Conservation (phyloP, 2,113 vertebrate genomes). For the Coreoperca whiteheadi region DNA sequence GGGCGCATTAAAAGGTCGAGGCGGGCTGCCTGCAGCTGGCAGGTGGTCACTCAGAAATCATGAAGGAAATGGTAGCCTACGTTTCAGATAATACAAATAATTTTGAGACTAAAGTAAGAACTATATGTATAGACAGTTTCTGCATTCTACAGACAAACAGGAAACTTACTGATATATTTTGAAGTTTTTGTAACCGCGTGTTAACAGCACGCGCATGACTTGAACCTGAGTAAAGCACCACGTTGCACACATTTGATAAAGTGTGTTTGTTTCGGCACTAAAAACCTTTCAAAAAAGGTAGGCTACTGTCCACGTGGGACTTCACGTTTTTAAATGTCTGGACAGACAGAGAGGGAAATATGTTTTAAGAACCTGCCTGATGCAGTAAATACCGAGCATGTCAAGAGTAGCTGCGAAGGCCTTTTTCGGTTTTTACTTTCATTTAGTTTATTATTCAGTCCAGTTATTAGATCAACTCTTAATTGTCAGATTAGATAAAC, state of each 20-base stretch:
- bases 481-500: neutral
- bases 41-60: neutral
- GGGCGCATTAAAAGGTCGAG: neutral
- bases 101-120: neutral
- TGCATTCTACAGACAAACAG: neutral
- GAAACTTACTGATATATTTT: neutral
- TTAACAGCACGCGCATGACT: neutral
- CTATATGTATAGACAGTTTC: neutral
- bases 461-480: neutral
- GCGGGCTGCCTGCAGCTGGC: neutral
- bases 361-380: no score
- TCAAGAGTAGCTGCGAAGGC: neutral
- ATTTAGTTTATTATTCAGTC: neutral
- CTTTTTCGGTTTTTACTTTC: neutral
- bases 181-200: neutral
- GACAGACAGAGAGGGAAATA: neutral
- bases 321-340: neutral
- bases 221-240: neutral
- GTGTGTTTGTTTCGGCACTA: constrained; percentile 21
- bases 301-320: neutral
- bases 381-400: neutral
- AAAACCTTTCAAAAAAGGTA: constrained; percentile 14
- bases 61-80: no score
- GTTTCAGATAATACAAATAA: neutral
- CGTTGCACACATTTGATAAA: constrained; percentile 39